Evolutionary conservation across 2,888 invertebrate genomes (phyloP).

Genomic region (Zele albiditarsus): DNA sequence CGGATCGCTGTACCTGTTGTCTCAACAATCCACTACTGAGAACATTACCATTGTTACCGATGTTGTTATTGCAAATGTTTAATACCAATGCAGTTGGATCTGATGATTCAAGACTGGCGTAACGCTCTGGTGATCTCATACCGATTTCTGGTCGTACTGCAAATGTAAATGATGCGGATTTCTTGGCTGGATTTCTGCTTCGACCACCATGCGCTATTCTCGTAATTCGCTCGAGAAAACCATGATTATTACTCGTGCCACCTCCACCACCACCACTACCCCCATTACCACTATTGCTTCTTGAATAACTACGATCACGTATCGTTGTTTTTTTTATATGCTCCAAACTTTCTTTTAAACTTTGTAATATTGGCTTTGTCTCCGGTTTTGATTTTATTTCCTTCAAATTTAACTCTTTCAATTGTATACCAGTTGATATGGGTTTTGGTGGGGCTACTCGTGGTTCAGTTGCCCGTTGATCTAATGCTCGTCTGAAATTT

Average conservation of each 20-base stretch:
- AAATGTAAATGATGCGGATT: slow-evolving; percentile 70
- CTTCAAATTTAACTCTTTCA: slow-evolving; percentile 66
- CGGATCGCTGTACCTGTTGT: slow-evolving; percentile 67
- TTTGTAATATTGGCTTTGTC: slow-evolving; percentile 67
- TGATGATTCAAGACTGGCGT: slow-evolving; percentile 66
- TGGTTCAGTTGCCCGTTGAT: slow-evolving; percentile 69
- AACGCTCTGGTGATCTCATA: slow-evolving; percentile 68
- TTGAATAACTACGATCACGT: slow-evolving; percentile 63
- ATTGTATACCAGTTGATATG: slow-evolving; percentile 52
- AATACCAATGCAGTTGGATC: slow-evolving; percentile 62
- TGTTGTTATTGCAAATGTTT: slow-evolving; percentile 16
- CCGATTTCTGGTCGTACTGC: slow-evolving; percentile 69
- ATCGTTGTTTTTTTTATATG: slow-evolving; percentile 69
- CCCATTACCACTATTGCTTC: slow-evolving; percentile 53
- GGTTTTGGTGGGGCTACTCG: slow-evolving; percentile 68
- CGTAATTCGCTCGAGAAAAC: slow-evolving; percentile 66
- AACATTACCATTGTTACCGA: slow-evolving; percentile 18
- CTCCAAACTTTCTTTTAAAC: slow-evolving; percentile 66
- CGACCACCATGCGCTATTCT: slow-evolving; percentile 68
- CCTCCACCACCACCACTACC: slow-evolving; percentile 34
- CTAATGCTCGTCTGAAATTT: slow-evolving; percentile 66
- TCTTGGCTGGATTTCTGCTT: slow-evolving; percentile 68
- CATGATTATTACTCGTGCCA: slow-evolving; percentile 52
- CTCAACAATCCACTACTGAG: slow-evolving; percentile 48
- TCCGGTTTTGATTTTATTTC: slow-evolving; percentile 68